phyloP scores from a whole-genome alignment of 2,113 vertebrate genomes.

The Trichechus manatus region DNA sequence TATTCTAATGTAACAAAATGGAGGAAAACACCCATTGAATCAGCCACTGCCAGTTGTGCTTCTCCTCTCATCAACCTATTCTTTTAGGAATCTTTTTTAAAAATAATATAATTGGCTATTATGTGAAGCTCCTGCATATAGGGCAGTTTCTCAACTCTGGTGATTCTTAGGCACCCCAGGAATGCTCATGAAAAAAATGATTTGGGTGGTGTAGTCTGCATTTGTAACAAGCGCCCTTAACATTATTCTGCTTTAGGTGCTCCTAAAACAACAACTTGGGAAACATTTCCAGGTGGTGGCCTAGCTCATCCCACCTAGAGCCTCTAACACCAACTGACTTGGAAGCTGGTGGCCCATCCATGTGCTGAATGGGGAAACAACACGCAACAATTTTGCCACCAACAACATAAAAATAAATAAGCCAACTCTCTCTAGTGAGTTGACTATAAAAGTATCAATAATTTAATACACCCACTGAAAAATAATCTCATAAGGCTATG shows the following conservation, averaged over 20 bases:
- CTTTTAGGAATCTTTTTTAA: neutral
- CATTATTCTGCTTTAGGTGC: accelerated
- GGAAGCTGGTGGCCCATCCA: neutral
- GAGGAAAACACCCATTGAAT: neutral
- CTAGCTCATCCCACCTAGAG: neutral
- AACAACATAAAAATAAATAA: neutral
- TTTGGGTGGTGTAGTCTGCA: neutral
- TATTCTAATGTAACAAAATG: neutral
- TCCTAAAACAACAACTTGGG: neutral
- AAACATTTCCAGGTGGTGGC: neutral
- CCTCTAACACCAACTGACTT: neutral
- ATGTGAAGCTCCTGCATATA: neutral
- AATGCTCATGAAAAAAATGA: neutral
- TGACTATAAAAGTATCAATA: neutral
- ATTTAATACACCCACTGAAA: neutral
- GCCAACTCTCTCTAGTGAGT: neutral
- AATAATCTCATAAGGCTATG: neutral
- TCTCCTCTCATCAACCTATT: neutral
- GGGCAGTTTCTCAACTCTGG: neutral
- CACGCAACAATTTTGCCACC: neutral
- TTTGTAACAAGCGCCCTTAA: neutral
- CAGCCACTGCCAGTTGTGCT: too few relatives aligned
- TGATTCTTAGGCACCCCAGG: neutral
- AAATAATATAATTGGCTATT: neutral
- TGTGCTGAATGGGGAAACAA: neutral